Evolutionary conservation across 2,113 vertebrate genomes (phyloP), one percentile per base, ranked within the genome.

Genomic region (Sinocyclocheilus anshuiensis): DNA sequence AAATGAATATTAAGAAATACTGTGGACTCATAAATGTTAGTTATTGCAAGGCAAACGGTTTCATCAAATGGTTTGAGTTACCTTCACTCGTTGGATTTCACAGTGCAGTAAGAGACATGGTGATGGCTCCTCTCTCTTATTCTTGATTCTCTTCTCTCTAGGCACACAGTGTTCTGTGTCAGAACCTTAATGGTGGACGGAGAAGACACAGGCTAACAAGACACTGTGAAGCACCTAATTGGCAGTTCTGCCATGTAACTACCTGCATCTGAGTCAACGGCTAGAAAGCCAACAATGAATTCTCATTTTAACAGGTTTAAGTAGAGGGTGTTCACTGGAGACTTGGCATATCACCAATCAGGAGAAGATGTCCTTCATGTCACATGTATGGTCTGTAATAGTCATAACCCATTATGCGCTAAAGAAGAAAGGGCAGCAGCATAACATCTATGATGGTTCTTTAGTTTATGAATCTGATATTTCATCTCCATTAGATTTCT

Each of bases 221-320:
- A 83, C 45, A 29, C 12, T 42, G 29, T 83, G 67, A 83, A 74
- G 67, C 81, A 57, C 11, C 50, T 83, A 83, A 83, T 83, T 83
- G 81, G 81, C 36, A 72, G 45, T 74, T 74, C 67, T 55, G 29
- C 55, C 67, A 36, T 74, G 79, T 67, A 71, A 36, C 42, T 83
- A 72, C 65, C 81, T 42, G 42, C 42, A 9, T 45, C 42, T 83
- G 29, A 83, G 67, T 72, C 45, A 57, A 24, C 12, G 63, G 63
- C 61, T 57, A 71, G 24, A 71, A 72, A n/a, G 26, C 42, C 55
- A 65, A 39, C 39, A 18, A 7, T n/a, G 39, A 26, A 13, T 81
- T 65, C 15, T 82, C 16, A 69, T 69, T 82, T 82, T 82, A 53
- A 50, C n/a, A 82, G 63, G 42, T 24, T 82, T 69, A 50, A 29